Base-by-base conservation (phyloP, 2,797 vertebrate species). In the Phoebastria nigripes region DNA sequence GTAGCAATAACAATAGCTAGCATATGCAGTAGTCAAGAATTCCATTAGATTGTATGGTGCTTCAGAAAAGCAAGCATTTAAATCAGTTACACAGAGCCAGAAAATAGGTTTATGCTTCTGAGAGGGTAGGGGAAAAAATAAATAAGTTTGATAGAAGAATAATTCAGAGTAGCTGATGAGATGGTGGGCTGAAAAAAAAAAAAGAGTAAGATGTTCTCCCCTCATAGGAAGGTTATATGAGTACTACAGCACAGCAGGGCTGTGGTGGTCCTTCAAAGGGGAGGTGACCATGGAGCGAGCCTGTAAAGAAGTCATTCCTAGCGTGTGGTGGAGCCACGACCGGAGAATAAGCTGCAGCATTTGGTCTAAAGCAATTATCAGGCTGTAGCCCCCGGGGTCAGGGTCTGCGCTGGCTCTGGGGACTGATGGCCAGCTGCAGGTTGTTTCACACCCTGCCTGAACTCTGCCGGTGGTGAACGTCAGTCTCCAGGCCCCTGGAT, bases 61-160 rank as follows among this genome's bases (percentile, higher is more conserved):
- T 84, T 93, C 70, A 94, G 96, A 90, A 97, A 94, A 94, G 29
- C 33, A 80, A 96, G 44, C 41, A 69, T 94, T 96, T 83, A 92
- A 84, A 90, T 96, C 55, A 91, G 63, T 69, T 89, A 54, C 19
- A 39, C 18, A 71, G 39, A 90, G 25, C 44, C 13, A 77, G 71
- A 71, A 84, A 92, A 84, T 37, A 84, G 18, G 11, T 81, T 95
- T 96, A n/a, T 78, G 52, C 44, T 78, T 93, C 86, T 88, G 65
- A 81, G 58, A 67, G 24, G 33, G 18, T 13, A 83, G 51, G 20
- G 29, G 7, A 44, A 87, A 85, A 87, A 86, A 82, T 35, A 91
- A 82, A 9, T 47, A 46, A 54, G 8, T 56, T 93, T 39, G 9
- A 85, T 44, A 67, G 54, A 78, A 92, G 17, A 94, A 63, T 71